These are phyloP conservation scores for Astur gentilis DNA, from an alignment of 2,113 vertebrate genomes.

Conservation along the genomic window DNA sequence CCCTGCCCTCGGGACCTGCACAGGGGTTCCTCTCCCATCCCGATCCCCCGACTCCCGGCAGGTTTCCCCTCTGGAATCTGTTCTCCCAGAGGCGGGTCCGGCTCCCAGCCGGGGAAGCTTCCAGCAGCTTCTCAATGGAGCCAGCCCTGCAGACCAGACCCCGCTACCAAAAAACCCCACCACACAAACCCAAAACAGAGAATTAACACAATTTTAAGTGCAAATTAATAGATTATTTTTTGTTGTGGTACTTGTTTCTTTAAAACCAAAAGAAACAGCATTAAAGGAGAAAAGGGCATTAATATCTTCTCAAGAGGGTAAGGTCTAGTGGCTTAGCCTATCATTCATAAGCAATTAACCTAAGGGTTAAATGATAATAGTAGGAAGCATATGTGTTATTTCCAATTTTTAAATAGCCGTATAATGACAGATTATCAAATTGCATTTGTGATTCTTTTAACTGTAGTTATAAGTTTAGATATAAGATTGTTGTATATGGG, in stretches of 20 bases:
- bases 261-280: background rate
- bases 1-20: no score
- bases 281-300: background rate
- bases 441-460: background rate
- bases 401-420: background rate
- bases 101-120: no score
- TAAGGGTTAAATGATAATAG: background rate
- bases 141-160: fast-evolving
- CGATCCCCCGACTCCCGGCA: no score
- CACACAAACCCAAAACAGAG: background rate
- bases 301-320: background rate
- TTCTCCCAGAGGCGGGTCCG: no score
- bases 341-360: constrained; percentile 7
- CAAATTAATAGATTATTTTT: background rate
- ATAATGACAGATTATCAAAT: background rate
- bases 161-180: no score
- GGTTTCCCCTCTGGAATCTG: no score
- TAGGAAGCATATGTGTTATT: background rate
- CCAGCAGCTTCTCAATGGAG: no score
- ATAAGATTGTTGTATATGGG: background rate
- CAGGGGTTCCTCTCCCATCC: no score
- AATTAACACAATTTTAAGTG: background rate
- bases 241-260: background rate
- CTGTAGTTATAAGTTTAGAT: background rate
- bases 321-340: background rate